A percentile compares a stretch with the other conserved stretches of the same genome.
phyloP scores from a whole-genome alignment of 2,888 invertebrate genomes.

The Anthoptus insignis region DNA sequence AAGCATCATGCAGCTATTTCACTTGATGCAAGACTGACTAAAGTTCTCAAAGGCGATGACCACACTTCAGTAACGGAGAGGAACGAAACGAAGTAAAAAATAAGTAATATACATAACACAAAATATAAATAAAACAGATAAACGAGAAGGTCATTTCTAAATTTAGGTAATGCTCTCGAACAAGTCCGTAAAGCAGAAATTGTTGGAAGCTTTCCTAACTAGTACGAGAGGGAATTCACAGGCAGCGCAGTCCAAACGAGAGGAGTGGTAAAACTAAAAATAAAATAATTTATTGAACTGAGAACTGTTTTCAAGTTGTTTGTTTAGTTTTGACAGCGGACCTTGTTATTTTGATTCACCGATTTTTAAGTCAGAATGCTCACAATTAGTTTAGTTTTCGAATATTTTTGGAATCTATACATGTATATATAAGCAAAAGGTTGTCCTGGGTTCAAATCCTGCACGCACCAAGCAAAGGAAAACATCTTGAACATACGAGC shows the following conservation, averaged over 20 bases:
- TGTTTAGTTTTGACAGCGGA: background rate
- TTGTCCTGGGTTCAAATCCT: too few relatives aligned
- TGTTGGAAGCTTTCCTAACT: background rate
- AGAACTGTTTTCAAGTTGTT: background rate
- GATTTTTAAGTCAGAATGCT: background rate
- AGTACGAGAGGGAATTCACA: background rate
- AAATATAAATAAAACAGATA: too few relatives aligned
- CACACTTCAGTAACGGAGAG: too few relatives aligned
- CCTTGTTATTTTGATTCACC: background rate
- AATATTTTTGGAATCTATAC: background rate
- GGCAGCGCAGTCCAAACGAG: background rate
- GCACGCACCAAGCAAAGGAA: too few relatives aligned
- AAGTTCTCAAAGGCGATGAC: too few relatives aligned
- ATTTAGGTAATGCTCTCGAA: background rate
- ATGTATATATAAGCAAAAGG: too few relatives aligned
- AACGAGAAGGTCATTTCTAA: background rate
- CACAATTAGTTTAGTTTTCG: background rate
- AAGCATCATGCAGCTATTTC: too few relatives aligned
- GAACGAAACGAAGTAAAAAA: background rate
- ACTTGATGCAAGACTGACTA: too few relatives aligned
- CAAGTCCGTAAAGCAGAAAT: background rate
- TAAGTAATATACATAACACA: background rate
- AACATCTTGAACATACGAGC: too few relatives aligned
- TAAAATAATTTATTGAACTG: background rate
- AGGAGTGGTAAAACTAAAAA: background rate